phyloP scores from a whole-genome alignment of 2,797 vertebrate species.

The Malurus splendens region DNA sequence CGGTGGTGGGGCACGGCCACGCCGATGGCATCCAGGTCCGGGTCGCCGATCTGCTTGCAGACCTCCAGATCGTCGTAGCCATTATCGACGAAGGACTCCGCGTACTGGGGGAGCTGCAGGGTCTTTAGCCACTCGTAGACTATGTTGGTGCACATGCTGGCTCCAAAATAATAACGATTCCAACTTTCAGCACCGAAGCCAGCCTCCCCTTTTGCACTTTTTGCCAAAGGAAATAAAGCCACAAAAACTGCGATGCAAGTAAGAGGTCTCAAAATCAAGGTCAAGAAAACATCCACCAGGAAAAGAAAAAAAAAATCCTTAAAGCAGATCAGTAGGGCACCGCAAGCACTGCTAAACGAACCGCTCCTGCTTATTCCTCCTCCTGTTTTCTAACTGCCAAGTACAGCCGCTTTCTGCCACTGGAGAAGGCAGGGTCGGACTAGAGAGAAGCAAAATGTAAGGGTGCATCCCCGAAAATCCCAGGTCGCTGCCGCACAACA shows the following conservation, averaged over 20 bases:
- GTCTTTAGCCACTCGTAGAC: slow-evolving; percentile 96
- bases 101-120: slow-evolving; percentile 90
- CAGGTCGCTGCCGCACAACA: background rate
- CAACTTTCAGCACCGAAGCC: slow-evolving; percentile 66
- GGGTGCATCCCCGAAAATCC: slow-evolving; percentile 16
- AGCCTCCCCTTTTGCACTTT: background rate
- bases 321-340: slow-evolving; percentile 2
- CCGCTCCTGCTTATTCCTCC: background rate
- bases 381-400: background rate
- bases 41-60: slow-evolving; percentile 96
- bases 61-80: slow-evolving; percentile 98
- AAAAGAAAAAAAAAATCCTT: background rate
- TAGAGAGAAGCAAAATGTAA: background rate
- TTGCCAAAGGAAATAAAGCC: background rate
- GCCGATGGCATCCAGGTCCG: slow-evolving; percentile 96
- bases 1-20: slow-evolving; percentile 89
- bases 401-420: background rate
- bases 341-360: background rate
- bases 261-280: background rate
- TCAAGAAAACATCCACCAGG: background rate
- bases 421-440: background rate
- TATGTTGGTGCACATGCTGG: slow-evolving; percentile 86
- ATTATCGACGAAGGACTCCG: slow-evolving; percentile 94
- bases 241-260: background rate
- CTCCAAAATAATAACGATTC: background rate